Conservation (phyloP, 2,888 invertebrate species). For the Stegana nigrithorax region DNA sequence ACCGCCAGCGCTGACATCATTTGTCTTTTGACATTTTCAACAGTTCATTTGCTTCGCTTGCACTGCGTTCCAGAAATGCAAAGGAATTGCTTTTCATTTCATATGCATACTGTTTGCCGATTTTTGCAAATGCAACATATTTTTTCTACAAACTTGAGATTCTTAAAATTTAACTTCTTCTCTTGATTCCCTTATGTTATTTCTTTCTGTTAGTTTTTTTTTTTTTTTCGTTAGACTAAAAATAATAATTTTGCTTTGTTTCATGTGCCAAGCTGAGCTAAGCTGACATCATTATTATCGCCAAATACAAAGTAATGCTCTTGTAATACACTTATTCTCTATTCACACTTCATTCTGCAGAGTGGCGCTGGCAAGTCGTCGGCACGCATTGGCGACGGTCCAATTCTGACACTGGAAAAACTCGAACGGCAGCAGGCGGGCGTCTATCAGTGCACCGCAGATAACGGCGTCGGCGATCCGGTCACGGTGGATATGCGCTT, state of each 20-base stretch:
- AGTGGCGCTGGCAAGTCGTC: constrained; percentile 68
- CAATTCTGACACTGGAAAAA: constrained; percentile 74
- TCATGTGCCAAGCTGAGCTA: no score
- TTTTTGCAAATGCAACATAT: no score
- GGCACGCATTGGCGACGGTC: constrained; percentile 72
- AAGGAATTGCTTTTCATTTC: neutral
- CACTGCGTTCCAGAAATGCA: neutral
- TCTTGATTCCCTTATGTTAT: neutral
- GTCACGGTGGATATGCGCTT: constrained; percentile 76
- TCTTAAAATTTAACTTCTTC: no score
- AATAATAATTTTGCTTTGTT: no score
- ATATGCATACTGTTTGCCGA: no score
- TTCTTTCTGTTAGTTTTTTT: constrained; percentile 1
- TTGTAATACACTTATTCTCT: neutral
- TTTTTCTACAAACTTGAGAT: no score
- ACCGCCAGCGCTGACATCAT: constrained; percentile 32
- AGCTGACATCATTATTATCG: neutral
- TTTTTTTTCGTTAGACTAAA: no score
- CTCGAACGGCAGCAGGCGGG: constrained; percentile 76
- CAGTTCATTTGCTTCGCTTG: neutral
- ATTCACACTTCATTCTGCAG: constrained; percentile 40
- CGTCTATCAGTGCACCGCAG: constrained; percentile 76
- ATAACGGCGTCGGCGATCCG: constrained; percentile 77
- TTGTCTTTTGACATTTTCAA: constrained; percentile 43
- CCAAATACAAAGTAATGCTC: neutral